These are phyloP conservation scores for Coracopsis vasa DNA, from an alignment of 2,113 vertebrate species.

Conservation along the genomic window DNA sequence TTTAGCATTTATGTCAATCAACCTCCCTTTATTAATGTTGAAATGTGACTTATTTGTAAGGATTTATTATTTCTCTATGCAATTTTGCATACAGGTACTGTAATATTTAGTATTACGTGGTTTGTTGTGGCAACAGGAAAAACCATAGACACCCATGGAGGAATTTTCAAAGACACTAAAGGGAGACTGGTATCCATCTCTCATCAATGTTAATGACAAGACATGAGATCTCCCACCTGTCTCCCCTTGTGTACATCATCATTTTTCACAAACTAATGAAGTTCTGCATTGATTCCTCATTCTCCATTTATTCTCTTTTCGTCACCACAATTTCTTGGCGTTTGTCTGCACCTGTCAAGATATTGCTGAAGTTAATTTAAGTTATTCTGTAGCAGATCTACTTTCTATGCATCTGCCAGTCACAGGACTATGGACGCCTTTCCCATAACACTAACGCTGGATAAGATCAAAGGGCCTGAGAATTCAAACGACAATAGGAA, in stretches of 20 bases:
- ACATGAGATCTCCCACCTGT: neutral
- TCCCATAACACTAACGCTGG: neutral
- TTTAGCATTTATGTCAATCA: neutral
- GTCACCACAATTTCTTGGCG: neutral
- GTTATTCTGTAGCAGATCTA: neutral
- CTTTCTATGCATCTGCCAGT: neutral
- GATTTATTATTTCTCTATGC: slow-evolving; percentile 46
- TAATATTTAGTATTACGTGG: neutral
- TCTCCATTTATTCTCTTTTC: neutral
- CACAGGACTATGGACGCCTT: neutral
- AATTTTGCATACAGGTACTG: slow-evolving; percentile 31
- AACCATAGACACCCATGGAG: neutral
- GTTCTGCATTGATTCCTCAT: neutral
- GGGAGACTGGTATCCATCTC: neutral
- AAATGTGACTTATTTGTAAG: slow-evolving; percentile 12
- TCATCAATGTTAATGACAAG: neutral
- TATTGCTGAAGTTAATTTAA: neutral
- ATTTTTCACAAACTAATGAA: neutral
- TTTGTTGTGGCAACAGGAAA: neutral
- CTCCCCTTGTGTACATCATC: neutral
- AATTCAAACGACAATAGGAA: neutral
- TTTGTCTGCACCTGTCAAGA: slow-evolving; percentile 21
- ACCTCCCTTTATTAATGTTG: neutral
- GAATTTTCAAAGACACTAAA: neutral
- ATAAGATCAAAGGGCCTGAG: neutral